Evolutionary conservation across 2,113 vertebrate species (phyloP).

Genomic region (Nicator chloris): DNA sequence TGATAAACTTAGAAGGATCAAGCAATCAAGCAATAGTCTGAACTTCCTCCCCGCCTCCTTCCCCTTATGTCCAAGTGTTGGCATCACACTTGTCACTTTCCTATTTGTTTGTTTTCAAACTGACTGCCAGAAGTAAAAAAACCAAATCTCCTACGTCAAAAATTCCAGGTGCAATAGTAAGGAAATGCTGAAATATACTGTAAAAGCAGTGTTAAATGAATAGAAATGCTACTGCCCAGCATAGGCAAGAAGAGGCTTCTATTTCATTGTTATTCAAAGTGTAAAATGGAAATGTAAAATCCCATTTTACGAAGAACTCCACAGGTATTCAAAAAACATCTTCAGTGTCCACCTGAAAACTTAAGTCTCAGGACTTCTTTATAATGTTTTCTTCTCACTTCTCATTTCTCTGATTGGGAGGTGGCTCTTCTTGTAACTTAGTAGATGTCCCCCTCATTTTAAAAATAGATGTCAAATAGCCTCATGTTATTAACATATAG

Average conservation of each 20-base stretch:
- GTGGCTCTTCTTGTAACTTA: neutral
- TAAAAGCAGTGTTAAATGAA: neutral
- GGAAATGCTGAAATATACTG: neutral
- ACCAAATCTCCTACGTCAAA: fast-evolving
- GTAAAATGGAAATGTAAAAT: neutral
- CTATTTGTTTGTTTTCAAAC: neutral
- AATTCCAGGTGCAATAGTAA: neutral
- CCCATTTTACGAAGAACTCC: neutral
- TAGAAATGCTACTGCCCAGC: neutral
- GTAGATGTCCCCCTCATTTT: neutral
- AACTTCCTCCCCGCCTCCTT: neutral
- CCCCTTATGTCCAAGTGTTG: neutral
- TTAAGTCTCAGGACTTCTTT: neutral
- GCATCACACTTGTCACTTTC: neutral
- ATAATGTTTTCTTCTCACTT: neutral
- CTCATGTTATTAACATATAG: neutral
- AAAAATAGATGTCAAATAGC: neutral
- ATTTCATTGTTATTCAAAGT: neutral
- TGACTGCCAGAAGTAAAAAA: neutral
- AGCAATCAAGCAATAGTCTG: neutral
- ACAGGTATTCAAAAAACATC: neutral
- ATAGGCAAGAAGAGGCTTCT: neutral
- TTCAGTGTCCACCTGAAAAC: neutral
- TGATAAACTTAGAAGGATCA: neutral
- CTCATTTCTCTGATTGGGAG: neutral